phyloP scores from a whole-genome alignment of 53 echinoderm and acorn worm species.

The Echinarachnius parma region DNA sequence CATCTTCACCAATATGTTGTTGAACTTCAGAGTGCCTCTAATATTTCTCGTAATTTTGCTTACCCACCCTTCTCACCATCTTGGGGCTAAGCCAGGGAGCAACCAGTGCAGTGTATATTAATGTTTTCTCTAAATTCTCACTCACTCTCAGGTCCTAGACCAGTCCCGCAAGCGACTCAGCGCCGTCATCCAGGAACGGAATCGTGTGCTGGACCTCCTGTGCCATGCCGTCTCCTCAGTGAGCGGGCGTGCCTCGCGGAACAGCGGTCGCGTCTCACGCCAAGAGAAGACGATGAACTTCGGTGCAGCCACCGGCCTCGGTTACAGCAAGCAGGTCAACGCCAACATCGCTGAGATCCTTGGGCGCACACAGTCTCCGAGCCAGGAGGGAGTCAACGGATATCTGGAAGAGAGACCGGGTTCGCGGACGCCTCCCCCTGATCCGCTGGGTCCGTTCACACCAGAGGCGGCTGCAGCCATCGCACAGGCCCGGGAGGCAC shows the following conservation, averaged over 20 bases:
- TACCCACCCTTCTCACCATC: too few species aligned
- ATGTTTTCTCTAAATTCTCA: too few species aligned
- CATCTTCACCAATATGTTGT: too few species aligned
- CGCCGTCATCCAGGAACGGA: conserved; percentile 97
- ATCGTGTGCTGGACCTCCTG: conserved; percentile 93
- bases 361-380: conserved; percentile 27
- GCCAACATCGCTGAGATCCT: conserved; percentile 44
- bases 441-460: conserved; percentile 90
- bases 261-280: conserved; percentile 64
- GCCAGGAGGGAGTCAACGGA: conserved; percentile 6
- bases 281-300: conserved; percentile 79
- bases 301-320: conserved; percentile 72
- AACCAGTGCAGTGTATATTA: too few species aligned
- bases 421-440: conserved; percentile 51
- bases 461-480: conserved; percentile 93
- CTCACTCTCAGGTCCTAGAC: conserved; percentile 84
- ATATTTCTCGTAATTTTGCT: too few species aligned
- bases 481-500: conserved; percentile 90
- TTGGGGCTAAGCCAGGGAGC: too few species aligned
- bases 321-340: conserved; percentile 88
- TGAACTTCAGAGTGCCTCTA: too few species aligned
- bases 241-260: conserved; percentile 85
- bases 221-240: conserved; percentile 99
- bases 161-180: conserved; percentile 83
- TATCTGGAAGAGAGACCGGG: conserved; percentile 24